Percentiles rank a stretch among this genome's conserved stretches.
These are phyloP conservation scores for Desmodus rotundus DNA, from an alignment of 2,113 vertebrate genomes.

Conservation along the genomic window DNA sequence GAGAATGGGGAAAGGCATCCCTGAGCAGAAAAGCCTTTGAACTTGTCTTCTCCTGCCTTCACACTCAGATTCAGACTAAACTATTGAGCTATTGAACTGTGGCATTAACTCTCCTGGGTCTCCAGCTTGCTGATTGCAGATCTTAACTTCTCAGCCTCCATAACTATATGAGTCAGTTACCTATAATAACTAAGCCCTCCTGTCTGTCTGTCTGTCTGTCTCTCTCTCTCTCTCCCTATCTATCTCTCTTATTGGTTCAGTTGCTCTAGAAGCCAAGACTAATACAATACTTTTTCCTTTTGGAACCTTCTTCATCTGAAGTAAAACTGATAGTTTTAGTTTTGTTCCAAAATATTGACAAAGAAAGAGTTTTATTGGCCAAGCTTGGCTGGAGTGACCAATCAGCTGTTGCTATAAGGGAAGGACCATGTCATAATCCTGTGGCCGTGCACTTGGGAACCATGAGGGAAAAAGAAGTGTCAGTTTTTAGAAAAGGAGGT, in stretches of 20 bases:
- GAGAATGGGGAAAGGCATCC: no score
- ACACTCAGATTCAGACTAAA: background rate
- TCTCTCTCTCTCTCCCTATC: background rate
- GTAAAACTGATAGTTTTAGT: background rate
- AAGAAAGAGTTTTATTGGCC: background rate
- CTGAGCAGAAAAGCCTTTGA: no score
- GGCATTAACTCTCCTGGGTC: fast-evolving
- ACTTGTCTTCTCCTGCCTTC: background rate
- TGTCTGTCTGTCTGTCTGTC: background rate
- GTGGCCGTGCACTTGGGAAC: no score
- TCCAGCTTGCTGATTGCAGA: background rate
- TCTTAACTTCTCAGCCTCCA: background rate
- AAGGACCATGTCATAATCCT: fast-evolving
- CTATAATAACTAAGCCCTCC: background rate
- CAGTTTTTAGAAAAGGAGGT: background rate
- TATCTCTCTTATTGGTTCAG: no score
- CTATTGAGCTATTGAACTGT: no score
- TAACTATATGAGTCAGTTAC: background rate
- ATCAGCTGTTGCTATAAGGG: background rate
- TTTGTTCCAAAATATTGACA: background rate
- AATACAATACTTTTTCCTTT: background rate
- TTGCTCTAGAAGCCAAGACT: background rate
- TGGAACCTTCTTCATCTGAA: background rate
- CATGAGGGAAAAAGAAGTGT: background rate
- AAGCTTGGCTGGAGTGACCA: fast-evolving